Evolutionary conservation across 2,113 vertebrate species (phyloP).

Genomic region (cattle (Bos taurus)): DNA sequence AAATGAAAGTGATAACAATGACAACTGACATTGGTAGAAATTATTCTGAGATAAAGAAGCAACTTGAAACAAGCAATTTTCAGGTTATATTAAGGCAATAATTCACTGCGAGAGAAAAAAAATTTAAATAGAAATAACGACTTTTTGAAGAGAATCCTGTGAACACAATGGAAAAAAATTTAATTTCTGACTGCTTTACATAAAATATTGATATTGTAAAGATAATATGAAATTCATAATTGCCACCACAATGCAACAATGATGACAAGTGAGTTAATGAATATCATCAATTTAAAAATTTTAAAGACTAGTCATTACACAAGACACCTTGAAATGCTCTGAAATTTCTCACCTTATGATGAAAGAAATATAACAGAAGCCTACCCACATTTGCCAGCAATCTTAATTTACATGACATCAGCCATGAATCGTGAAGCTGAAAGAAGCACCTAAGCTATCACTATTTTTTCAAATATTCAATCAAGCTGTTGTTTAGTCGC

Average conservation of each 20-base stretch:
- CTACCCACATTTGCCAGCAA: neutral
- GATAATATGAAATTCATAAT: neutral
- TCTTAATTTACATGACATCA: slow-evolving; percentile 18
- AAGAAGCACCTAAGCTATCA: neutral
- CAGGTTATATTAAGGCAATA: neutral
- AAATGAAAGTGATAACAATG: neutral
- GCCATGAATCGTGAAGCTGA: neutral
- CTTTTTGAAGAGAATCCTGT: slow-evolving; percentile 5
- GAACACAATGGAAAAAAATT: neutral
- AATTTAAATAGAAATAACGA: neutral
- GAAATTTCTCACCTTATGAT: neutral
- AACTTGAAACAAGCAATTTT: neutral
- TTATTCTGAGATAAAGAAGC: neutral
- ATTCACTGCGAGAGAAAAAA: neutral
- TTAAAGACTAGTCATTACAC: slow-evolving; percentile 31
- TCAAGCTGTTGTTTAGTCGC: neutral
- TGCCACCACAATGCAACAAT: neutral
- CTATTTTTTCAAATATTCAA: neutral
- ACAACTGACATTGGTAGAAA: neutral
- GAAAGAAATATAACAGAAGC: neutral
- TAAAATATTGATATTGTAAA: slow-evolving; percentile 32
- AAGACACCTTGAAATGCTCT: slow-evolving; percentile 29
- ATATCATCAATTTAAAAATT: slow-evolving; percentile 37
- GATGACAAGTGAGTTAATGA: slow-evolving; percentile 28
- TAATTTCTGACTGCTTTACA: slow-evolving; percentile 24